Conservation (phyloP, 1,140 invertebrate genomes). For the Drosophila obscura region DNA sequence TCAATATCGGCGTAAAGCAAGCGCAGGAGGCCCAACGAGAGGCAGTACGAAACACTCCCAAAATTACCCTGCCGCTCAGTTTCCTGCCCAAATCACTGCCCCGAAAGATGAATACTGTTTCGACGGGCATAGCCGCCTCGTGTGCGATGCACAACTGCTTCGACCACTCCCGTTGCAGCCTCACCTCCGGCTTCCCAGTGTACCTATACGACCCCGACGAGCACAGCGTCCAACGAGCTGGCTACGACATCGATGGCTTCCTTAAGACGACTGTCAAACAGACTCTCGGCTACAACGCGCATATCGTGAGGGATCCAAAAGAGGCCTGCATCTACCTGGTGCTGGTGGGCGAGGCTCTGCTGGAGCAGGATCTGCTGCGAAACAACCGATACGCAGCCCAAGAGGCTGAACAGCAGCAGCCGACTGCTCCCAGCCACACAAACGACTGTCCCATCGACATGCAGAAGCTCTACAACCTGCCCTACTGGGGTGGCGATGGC, state of each 20-base stretch:
- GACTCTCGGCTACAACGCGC: conserved; percentile 92
- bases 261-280: conserved; percentile 91
- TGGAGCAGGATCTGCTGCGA: conserved; percentile 75
- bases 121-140: conserved; percentile 73
- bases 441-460: conserved; percentile 82
- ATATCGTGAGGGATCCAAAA: conserved; percentile 92
- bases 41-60: conserved; percentile 94
- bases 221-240: conserved; percentile 86
- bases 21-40: conserved; percentile 95
- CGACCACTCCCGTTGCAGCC: conserved; percentile 96
- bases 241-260: conserved; percentile 91
- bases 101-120: conserved; percentile 83
- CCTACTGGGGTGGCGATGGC: conserved; percentile 97
- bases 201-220: conserved; percentile 94
- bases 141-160: conserved; percentile 97
- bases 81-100: conserved; percentile 87
- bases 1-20: conserved; percentile 94
- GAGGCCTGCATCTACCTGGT: conserved; percentile 95
- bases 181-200: conserved; percentile 96
- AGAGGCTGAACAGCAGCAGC: conserved; percentile 58
- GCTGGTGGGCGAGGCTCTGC: conserved; percentile 90
- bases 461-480: conserved; percentile 88
- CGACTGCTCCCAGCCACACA: conserved; percentile 15
- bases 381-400: conserved; percentile 81
- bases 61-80: conserved; percentile 91